Conservation (phyloP, 2,888 invertebrate species). For the Hyles lineata region DNA sequence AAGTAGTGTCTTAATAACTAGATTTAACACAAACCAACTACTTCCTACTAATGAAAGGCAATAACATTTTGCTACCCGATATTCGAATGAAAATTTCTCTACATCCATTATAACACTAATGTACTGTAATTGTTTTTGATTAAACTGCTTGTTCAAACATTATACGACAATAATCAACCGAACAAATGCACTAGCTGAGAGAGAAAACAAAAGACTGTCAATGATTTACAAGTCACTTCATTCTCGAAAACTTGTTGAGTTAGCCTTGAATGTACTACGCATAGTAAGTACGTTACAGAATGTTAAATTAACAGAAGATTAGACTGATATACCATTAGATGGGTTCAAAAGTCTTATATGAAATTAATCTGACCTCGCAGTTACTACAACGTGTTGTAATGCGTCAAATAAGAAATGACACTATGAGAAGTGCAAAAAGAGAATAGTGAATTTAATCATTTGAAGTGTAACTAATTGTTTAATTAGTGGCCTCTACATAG, state of each 20-base stretch:
- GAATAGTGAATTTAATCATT: not conserved
- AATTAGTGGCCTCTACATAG: not conserved
- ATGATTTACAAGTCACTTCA: slow-evolving; percentile 61
- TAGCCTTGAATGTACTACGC: slow-evolving; percentile 64
- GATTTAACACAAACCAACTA: too few relatives aligned
- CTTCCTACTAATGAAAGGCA: too few relatives aligned
- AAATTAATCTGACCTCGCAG: slow-evolving; percentile 21
- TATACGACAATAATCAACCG: not conserved
- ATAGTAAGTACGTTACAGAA: slow-evolving; percentile 47
- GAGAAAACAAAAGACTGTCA: not conserved
- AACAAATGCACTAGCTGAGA: not conserved
- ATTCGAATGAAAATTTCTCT: too few relatives aligned
- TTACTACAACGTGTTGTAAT: slow-evolving; percentile 15
- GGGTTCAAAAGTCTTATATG: not conserved
- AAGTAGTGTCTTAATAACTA: too few relatives aligned
- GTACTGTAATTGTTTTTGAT: not conserved
- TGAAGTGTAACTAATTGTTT: not conserved
- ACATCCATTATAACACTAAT: too few relatives aligned
- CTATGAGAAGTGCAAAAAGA: slow-evolving; percentile 4
- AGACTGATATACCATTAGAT: slow-evolving; percentile 33
- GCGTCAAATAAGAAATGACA: not conserved
- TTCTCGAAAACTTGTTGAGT: slow-evolving; percentile 39
- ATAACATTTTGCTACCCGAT: too few relatives aligned
- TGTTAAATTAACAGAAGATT: slow-evolving; percentile 39
- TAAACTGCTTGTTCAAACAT: not conserved